Conservation (phyloP, 2,888 invertebrate genomes). For the Nomada flava region DNA sequence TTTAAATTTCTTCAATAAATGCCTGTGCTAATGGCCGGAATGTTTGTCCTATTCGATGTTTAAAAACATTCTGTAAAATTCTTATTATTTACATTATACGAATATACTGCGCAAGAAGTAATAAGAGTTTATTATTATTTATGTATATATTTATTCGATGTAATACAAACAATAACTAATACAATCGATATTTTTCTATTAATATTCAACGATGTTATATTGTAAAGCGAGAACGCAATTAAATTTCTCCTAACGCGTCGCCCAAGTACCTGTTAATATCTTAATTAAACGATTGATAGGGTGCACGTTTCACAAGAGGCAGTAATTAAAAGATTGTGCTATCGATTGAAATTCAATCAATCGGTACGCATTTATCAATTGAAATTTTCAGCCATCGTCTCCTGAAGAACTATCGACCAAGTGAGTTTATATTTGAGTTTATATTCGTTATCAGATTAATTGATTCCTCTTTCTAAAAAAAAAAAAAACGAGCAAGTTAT, state of each 20-base stretch:
- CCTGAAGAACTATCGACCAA: background rate
- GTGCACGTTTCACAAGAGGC: background rate
- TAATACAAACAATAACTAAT: too few relatives aligned
- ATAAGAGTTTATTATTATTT: too few relatives aligned
- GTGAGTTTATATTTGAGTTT: background rate
- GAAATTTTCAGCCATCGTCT: background rate
- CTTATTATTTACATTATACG: too few relatives aligned
- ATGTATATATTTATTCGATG: too few relatives aligned
- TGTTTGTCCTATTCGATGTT: background rate
- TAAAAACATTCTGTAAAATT: background rate
- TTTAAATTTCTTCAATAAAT: background rate
- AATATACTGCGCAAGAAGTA: too few relatives aligned
- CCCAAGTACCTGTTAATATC: background rate
- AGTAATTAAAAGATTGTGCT: constrained; percentile 44
- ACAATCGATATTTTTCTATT: too few relatives aligned
- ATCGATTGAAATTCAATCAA: background rate
- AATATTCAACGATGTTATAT: too few relatives aligned
- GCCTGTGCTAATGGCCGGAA: background rate
- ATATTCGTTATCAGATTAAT: constrained; percentile 29
- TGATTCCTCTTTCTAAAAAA: background rate
- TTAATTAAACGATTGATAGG: constrained; percentile 20
- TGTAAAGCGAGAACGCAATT: background rate
- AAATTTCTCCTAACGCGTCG: background rate
- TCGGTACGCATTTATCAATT: background rate
- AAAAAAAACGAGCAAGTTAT: background rate